Percentiles rank a stretch among this genome's conserved stretches.
These are phyloP conservation scores for Conistra vaccinii DNA, from an alignment of 2,888 invertebrate genomes.

Conservation along the genomic window DNA sequence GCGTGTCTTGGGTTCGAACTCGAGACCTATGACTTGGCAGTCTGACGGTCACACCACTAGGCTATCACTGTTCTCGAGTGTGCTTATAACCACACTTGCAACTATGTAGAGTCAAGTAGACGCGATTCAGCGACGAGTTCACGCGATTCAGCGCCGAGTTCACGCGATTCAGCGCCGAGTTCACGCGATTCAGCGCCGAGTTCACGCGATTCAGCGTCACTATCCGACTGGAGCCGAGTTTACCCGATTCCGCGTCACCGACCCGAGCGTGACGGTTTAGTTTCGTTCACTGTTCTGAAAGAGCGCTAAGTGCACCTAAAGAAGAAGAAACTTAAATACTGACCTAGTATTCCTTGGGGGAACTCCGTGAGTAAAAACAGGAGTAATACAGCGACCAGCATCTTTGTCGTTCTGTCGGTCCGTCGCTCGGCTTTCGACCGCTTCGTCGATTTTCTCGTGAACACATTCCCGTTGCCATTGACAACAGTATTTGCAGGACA, in stretches of 20 bases:
- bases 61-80: too few relatives aligned
- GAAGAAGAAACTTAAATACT: slow-evolving; percentile 40
- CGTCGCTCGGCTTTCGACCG: slow-evolving; percentile 85
- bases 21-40: too few relatives aligned
- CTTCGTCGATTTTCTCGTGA: slow-evolving; percentile 84
- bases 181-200: neutral
- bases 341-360: slow-evolving; percentile 94
- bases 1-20: too few relatives aligned
- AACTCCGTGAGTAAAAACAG: slow-evolving; percentile 97
- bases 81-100: too few relatives aligned
- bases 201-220: neutral
- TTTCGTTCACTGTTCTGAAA: neutral
- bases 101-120: too few relatives aligned
- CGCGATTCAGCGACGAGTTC: neutral
- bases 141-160: neutral
- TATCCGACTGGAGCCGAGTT: neutral
- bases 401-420: slow-evolving; percentile 96
- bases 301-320: neutral
- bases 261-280: neutral
- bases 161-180: neutral
- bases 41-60: too few relatives aligned
- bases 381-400: slow-evolving; percentile 96
- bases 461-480: slow-evolving; percentile 83
- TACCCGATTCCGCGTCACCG: neutral
- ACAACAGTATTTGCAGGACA: slow-evolving; percentile 81